These are phyloP conservation scores for Anastrepha ludens DNA, from an alignment of 1,140 invertebrate genomes.

Conservation along the genomic window DNA sequence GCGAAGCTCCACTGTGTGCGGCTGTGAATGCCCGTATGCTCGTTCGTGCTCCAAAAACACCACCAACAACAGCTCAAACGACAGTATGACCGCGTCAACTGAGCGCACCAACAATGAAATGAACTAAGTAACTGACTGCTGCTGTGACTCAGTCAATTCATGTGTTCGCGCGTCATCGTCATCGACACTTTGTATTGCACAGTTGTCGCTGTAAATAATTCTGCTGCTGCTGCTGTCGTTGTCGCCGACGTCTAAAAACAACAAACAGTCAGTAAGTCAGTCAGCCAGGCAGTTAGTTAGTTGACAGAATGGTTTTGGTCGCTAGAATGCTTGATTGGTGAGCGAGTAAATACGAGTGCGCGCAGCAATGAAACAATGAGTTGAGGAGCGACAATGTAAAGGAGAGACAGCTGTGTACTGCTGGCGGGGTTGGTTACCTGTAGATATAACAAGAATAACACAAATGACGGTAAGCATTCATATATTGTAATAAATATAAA, in stretches of 20 bases:
- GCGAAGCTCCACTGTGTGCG: neutral
- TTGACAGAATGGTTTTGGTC: slow-evolving; percentile 2
- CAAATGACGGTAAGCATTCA: neutral
- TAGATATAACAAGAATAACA: slow-evolving; percentile 21
- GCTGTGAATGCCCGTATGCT: neutral
- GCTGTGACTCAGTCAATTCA: slow-evolving; percentile 24
- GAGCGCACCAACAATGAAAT: slow-evolving; percentile 12
- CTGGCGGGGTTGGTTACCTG: slow-evolving; percentile 32
- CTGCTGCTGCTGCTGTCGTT: neutral
- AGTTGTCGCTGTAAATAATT: neutral
- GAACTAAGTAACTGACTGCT: neutral
- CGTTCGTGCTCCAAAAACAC: neutral
- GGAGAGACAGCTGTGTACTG: neutral
- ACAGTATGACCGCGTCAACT: neutral
- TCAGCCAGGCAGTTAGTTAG: neutral
- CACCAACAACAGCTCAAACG: neutral
- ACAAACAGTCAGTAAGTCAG: neutral
- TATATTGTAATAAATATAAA: neutral
- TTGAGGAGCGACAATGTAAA: slow-evolving; percentile 29
- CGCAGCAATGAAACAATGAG: slow-evolving; percentile 19
- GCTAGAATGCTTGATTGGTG: slow-evolving; percentile 9
- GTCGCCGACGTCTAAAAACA: neutral
- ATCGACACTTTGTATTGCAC: neutral
- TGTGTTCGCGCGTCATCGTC: neutral
- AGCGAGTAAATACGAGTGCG: neutral